Evolutionary conservation across 1,140 invertebrate species (phyloP), one percentile per base, ranked within the genome.

Genomic region (Helicoverpa zea): DNA sequence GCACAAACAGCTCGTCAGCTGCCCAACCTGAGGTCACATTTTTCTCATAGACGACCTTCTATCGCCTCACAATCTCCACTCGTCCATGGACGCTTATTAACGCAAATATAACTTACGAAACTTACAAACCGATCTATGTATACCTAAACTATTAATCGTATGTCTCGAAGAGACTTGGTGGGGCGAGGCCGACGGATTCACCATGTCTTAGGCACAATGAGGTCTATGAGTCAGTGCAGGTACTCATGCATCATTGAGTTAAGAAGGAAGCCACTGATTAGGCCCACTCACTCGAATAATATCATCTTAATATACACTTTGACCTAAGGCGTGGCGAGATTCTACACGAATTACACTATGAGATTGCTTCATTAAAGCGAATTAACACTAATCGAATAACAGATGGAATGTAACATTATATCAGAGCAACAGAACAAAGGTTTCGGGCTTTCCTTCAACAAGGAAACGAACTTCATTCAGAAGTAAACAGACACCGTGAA

Each of bases 391-490:
- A 79, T 47, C 35, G 64, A 61, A 16, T 29, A 66, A n/a, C 61
- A 51, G 61, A 64, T 79, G 78, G 78, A 80, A 80, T 80, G 79
- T 78, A 13, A 58, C 52, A 76, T 54, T 70, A 51, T 30, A 72
- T 29, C 68, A 76, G 56, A 59, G 43, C 58, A 61, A 47, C 14
- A 61, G 86, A 83, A 86, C 81, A 90, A 91, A 92, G 86, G 84
- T 87, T 88, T 84, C 82, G 29, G 79, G 18, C 70, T 83, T 85
- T 90, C 89, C 87, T 90, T 91, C 56, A 14, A 12, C 56, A 91
- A 92, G 91, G 89, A 91, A 91, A 87, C 79, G 87, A 88, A 88
- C 81, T 90, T 91, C 87, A 89, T 85, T 81, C 85, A 75, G 63
- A 79, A 81, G 81, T 61, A 72, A 63, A 80, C 68, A 74, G 52